Conservation (phyloP, 2,113 vertebrate genomes). For the Atrichornis clamosus region DNA sequence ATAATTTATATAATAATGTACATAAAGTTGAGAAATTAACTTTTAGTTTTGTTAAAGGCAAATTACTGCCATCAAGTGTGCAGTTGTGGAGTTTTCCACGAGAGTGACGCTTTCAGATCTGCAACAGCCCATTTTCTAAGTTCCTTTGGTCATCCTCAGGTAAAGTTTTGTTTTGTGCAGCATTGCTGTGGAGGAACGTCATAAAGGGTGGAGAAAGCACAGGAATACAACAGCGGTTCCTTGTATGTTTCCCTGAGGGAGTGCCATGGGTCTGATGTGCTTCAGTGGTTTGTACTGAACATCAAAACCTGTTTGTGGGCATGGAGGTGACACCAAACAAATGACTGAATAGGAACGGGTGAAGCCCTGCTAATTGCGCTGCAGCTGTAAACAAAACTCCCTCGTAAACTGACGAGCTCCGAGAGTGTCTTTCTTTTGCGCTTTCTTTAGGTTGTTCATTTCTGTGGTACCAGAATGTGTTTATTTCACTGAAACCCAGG, state of each 20-base stretch:
- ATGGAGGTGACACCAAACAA: neutral
- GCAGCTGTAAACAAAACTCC: neutral
- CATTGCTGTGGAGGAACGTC: neutral
- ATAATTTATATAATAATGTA: neutral
- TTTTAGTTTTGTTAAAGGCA: neutral
- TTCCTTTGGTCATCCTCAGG: neutral
- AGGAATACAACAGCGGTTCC: neutral
- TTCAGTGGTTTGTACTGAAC: neutral
- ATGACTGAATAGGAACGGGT: neutral
- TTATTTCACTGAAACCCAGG: neutral
- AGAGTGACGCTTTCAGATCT: neutral
- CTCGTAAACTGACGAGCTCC: neutral
- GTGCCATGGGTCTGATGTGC: rapidly evolving
- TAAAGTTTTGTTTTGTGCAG: neutral
- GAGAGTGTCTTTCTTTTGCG: neutral
- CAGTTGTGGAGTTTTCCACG: neutral
- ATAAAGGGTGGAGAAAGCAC: neutral
- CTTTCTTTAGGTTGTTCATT: neutral
- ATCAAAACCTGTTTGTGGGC: neutral
- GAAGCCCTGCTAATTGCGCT: neutral
- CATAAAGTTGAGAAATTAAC: neutral
- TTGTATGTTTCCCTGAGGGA: rapidly evolving
- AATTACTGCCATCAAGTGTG: neutral
- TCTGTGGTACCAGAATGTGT: rapidly evolving
- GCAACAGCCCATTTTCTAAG: neutral